Evolutionary conservation across 2,888 invertebrate species (phyloP).

Genomic region (Helobdella robusta): DNA sequence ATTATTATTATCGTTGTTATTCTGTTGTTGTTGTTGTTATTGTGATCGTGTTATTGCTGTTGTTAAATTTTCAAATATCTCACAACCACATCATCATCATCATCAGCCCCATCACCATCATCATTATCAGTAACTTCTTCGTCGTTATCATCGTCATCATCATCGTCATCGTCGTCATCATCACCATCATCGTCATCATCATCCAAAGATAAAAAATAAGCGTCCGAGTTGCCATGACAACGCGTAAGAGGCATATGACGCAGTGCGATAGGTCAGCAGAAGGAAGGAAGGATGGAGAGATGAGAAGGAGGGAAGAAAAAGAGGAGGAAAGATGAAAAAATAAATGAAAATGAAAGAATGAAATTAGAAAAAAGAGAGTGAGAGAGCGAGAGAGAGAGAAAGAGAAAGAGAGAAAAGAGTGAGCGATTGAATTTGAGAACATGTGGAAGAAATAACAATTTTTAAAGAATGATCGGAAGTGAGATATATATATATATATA

Average conservation of each 20-base stretch:
- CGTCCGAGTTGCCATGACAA: no score
- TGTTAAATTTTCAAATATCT: no score
- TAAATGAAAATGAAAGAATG: no score
- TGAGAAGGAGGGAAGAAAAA: not conserved
- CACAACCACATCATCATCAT: constrained; percentile 10
- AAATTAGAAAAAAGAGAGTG: no score
- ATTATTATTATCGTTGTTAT: no score
- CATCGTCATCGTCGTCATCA: constrained; percentile 5
- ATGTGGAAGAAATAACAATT: not conserved
- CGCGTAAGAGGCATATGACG: no score
- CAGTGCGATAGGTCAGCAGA: no score
- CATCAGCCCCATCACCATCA: constrained; percentile 16
- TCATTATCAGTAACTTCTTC: constrained; percentile 5
- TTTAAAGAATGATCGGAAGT: not conserved
- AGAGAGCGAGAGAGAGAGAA: not conserved
- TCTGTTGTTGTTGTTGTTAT: no score
- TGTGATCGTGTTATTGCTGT: no score
- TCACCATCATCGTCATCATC: constrained; percentile 6
- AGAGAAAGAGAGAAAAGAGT: not conserved
- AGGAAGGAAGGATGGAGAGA: not conserved
- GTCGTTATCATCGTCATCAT: not conserved
- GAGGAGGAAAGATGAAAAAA: not conserved
- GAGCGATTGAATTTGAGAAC: not conserved
- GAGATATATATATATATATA: not conserved
- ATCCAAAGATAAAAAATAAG: no score